Evolutionary conservation across 1,140 invertebrate species (phyloP), one percentile per base, ranked within the genome.

Genomic region (Drosophila santomea): DNA sequence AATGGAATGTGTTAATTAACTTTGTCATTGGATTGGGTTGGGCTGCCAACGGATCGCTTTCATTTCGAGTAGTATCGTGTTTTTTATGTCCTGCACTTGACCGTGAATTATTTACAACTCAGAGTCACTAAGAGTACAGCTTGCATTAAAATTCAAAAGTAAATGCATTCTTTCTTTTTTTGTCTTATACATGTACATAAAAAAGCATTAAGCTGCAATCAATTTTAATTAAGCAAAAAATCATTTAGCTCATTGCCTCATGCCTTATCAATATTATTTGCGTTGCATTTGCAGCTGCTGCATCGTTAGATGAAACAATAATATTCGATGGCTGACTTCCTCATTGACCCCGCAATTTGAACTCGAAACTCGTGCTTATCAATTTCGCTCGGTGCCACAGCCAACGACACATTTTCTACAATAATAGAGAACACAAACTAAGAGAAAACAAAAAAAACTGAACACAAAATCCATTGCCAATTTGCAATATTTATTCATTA

Each of bases 351-450:
- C 63, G 32, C 57, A 54, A 54, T 66, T 76, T 86, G 83, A 86
- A 79, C 79, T 68, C 71, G 7, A 52, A 83, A 78, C 83, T 78
- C 80, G 84, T 83, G 83, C 83, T 88, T 88, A 88, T 88, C 83
- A 88, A 80, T 89, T 83, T 56, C 35, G n/a, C 55, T 58, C 57
- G 69, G 74, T 72, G 44, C 63, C 48, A 63, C 51, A 48, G 41
- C 17, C 36, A 55, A 58, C 80, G 78, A 81, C 82, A 86, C 74
- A 85, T 85, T 85, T 85, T 63, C 58, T 38, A 44, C n/a, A 23
- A 25, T 50, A 50, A 50, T 15, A 15, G n/a, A 32, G 25, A 11
- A 35, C 48, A 25, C 12, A 25, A 38, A 41, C 39, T 41, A 36
- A 41, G 32, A 12, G 14, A 45, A n/a, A 0, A 38, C 12, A 11